Percentiles rank a stretch among this genome's conserved stretches.
phyloP scores from a whole-genome alignment of 2,888 invertebrate genomes.

The Phania funesta region DNA sequence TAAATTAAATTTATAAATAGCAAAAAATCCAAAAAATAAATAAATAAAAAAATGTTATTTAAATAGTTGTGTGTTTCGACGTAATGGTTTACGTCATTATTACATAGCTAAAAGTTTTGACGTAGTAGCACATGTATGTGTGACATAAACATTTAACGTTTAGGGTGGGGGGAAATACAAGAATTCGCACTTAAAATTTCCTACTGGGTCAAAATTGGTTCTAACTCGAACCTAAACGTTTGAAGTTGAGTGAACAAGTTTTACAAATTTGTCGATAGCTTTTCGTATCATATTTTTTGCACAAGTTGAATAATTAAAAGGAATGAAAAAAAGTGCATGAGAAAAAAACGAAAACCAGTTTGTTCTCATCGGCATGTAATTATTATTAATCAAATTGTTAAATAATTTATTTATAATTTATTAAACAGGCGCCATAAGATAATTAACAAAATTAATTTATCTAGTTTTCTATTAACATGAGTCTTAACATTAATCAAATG shows the following conservation, averaged over 20 bases:
- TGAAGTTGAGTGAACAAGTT: constrained; percentile 39
- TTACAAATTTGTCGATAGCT: constrained; percentile 42
- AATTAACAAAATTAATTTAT: neutral
- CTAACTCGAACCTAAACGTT: neutral
- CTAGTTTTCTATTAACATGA: neutral
- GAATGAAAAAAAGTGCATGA: neutral
- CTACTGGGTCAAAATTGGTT: neutral
- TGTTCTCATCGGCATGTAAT: neutral
- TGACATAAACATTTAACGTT: no score
- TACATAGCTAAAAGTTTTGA: no score
- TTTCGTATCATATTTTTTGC: constrained; percentile 12
- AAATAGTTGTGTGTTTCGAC: constrained; percentile 18
- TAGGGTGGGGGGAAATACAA: no score
- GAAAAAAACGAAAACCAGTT: constrained; percentile 20
- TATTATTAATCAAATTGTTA: constrained; percentile 44
- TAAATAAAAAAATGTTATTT: neutral
- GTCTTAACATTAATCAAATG: neutral
- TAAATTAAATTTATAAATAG: constrained; percentile 35
- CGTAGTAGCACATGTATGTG: no score
- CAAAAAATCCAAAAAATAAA: neutral
- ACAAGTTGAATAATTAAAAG: constrained; percentile 36
- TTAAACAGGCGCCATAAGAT: constrained; percentile 36
- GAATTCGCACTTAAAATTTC: neutral
- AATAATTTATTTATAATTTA: constrained; percentile 44
- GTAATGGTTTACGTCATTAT: no score